Percentiles rank a stretch among this genome's conserved stretches.
phyloP scores from a whole-genome alignment of 2,797 vertebrate species.

The Malacoctenus gilli region DNA sequence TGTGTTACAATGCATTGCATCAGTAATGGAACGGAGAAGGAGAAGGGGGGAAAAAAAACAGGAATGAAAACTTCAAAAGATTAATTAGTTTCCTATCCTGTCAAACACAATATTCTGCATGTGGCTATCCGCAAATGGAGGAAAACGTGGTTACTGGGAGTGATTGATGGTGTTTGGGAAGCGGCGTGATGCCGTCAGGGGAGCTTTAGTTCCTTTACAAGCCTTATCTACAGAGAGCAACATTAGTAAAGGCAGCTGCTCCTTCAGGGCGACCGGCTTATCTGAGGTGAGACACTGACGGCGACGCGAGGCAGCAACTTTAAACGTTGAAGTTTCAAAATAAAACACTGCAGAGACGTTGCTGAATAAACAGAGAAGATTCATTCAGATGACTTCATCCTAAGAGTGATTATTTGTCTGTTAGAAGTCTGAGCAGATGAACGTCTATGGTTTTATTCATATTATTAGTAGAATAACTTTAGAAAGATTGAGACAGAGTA shows the following conservation, averaged over 20 bases:
- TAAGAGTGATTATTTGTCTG: too few relatives aligned
- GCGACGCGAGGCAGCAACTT: slow-evolving; percentile 16
- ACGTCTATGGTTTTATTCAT: too few relatives aligned
- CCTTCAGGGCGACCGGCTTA: slow-evolving; percentile 24
- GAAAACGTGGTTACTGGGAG: slow-evolving; percentile 19
- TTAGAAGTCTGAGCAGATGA: too few relatives aligned
- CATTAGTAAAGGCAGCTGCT: slow-evolving; percentile 35
- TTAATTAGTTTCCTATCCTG: slow-evolving; percentile 41
- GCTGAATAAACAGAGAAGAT: not conserved
- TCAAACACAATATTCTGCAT: slow-evolving; percentile 43
- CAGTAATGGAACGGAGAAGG: slow-evolving; percentile 35
- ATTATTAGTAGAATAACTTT: too few relatives aligned
- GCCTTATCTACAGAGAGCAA: slow-evolving; percentile 23
- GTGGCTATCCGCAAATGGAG: slow-evolving; percentile 18
- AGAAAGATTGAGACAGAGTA: too few relatives aligned
- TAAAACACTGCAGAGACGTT: not conserved
- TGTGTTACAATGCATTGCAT: slow-evolving; percentile 63
- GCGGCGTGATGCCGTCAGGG: slow-evolving; percentile 12
- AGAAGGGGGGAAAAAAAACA: not conserved
- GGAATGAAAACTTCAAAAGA: slow-evolving; percentile 42
- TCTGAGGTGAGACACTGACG: slow-evolving; percentile 20
- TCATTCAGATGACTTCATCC: not conserved
- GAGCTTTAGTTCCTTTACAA: slow-evolving; percentile 30
- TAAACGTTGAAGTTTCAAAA: slow-evolving; percentile 3
- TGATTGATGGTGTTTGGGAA: slow-evolving; percentile 27